Evolutionary conservation across 2,888 invertebrate genomes (phyloP).

Genomic region (Xylota sylvarum): DNA sequence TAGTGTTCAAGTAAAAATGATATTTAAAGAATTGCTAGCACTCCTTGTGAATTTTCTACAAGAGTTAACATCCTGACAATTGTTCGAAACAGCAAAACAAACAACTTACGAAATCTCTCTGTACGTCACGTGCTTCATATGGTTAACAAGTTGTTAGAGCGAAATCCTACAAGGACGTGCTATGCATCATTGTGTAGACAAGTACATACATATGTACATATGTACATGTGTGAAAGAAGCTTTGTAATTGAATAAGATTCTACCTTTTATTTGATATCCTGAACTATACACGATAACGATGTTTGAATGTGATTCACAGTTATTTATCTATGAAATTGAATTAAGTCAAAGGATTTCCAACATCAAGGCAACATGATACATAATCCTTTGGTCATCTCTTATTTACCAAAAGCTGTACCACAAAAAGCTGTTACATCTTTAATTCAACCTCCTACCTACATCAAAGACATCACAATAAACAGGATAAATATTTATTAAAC

Average conservation of each 20-base stretch:
- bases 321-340: neutral
- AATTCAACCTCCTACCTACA: neutral
- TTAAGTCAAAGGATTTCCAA: constrained; percentile 2
- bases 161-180: constrained; percentile 13
- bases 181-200: neutral
- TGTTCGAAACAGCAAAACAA: no score
- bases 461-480: constrained; percentile 44
- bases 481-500: constrained; percentile 75
- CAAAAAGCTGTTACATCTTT: constrained; percentile 16
- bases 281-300: neutral
- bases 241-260: neutral
- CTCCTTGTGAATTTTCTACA: no score
- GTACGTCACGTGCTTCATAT: constrained; percentile 1
- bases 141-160: constrained; percentile 36
- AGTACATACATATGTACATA: no score
- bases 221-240: neutral
- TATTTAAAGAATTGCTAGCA: no score
- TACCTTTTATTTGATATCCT: neutral
- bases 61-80: no score
- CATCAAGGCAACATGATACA: neutral
- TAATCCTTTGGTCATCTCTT: neutral
- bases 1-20: no score
- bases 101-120: neutral
- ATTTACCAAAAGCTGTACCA: neutral
- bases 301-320: neutral